Evolutionary conservation across 2,797 vertebrate species (phyloP), one percentile per base, ranked within the genome.

Genomic region (Mastacembelus armatus): DNA sequence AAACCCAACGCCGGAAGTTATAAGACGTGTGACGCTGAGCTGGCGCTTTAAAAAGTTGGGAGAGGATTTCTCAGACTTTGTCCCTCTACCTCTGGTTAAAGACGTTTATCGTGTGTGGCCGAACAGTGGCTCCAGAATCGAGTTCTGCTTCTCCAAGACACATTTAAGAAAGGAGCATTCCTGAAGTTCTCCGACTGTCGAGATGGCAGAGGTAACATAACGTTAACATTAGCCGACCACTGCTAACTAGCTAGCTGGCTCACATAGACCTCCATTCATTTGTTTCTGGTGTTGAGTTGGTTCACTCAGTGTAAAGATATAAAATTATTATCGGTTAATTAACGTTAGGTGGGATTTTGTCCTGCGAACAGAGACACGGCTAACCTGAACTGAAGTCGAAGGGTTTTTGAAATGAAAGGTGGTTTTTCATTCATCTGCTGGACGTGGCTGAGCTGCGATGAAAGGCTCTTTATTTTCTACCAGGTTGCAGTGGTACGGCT

Each of bases 131-230:
- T 21, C 19, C 38, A 43, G 49, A 54, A 50, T 18, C 27, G 14
- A 38, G 57, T 16, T 24, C 12, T 21, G 19, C 55, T 54, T 43
- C 15, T 3, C 35, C 35, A 8, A 16, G 43, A 63, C 24, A 33
- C 51, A 3, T 57, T 45, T 19, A 40, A 49, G 22, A 42, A 48
- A 63, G 48, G 47, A 74, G 22, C 56, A 32, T 55, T 70, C 39
- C 58, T 72, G 69, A 71, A 87, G 80, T 80, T 83, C 42, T 19
- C 26, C 0, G 63, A 57, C 24, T 74, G 85, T 85, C 84, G 86
- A 85, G 80, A 70, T 89, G 81, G 79, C 80, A 79, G 15, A 89
- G 89, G 87, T 89, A 83, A 85, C 1, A 68, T 35, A 64, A 11
- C 24, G 36, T 39, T 40, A 40, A 40, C 7, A 33, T 26, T 45